phyloP scores from a whole-genome alignment of 2,113 vertebrate genomes.

The Epinephelus moara region DNA sequence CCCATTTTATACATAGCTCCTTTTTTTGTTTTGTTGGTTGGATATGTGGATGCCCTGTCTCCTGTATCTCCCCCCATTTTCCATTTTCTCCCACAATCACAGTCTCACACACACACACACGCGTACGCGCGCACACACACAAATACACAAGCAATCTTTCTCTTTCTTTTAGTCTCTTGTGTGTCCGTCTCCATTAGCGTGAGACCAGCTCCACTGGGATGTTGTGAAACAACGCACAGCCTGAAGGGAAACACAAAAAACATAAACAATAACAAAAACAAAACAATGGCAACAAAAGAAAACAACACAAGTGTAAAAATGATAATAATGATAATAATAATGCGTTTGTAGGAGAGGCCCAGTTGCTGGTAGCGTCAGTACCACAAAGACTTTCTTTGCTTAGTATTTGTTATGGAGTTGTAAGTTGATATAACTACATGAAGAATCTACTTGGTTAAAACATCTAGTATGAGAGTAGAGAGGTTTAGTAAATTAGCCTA shows the following conservation, averaged over 20 bases:
- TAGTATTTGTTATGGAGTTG: conserved; percentile 31
- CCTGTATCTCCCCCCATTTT: conserved; percentile 31
- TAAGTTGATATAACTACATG: conserved; percentile 9
- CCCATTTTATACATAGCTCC: neutral
- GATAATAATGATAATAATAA: conserved; percentile 9
- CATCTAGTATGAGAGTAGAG: conserved; percentile 49
- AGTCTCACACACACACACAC: neutral
- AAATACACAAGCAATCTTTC: conserved; percentile 26
- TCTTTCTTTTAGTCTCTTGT: conserved; percentile 64
- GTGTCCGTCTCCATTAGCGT: conserved; percentile 73
- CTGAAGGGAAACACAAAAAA: conserved; percentile 94
- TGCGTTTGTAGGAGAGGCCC: neutral
- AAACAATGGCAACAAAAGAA: conserved; percentile 66
- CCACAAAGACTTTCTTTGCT: conserved; percentile 1
- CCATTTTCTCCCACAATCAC: conserved; percentile 12
- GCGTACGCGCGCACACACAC: neutral
- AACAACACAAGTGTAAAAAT: conserved; percentile 66
- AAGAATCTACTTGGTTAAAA: conserved; percentile 1
- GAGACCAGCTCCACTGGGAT: conserved; percentile 91
- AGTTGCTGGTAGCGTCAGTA: conserved; percentile 48
- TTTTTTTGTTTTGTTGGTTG: conserved; percentile 37
- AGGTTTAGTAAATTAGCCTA: conserved; percentile 53
- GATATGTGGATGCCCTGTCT: conserved; percentile 7
- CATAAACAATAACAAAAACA: conserved; percentile 83
- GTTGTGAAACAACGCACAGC: conserved; percentile 99